Evolutionary conservation across 2,113 vertebrate species (phyloP).

Genomic region (Todiramphus saurophagus): DNA sequence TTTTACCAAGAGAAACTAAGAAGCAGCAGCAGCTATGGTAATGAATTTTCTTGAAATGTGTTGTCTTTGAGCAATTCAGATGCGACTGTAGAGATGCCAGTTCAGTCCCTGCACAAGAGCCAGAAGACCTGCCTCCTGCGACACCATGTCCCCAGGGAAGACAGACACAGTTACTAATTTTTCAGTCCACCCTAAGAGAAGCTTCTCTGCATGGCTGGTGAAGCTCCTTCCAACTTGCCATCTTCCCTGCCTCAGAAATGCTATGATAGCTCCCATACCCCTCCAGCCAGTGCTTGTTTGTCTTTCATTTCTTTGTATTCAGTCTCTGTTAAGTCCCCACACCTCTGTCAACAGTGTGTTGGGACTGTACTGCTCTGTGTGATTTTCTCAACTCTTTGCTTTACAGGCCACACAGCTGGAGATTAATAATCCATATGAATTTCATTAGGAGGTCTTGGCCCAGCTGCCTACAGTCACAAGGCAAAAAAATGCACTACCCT

Average conservation of each 20-base stretch:
- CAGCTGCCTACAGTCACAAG: background rate
- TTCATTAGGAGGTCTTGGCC: background rate
- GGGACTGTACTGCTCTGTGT: background rate
- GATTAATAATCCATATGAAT: background rate
- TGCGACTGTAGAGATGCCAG: background rate
- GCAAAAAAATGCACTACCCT: background rate
- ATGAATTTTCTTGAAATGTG: background rate
- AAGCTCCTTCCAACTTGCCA: background rate
- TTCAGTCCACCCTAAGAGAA: background rate
- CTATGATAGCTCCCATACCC: background rate
- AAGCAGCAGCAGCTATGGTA: background rate
- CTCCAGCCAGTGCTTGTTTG: background rate
- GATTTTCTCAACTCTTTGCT: background rate
- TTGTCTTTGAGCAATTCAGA: rapidly evolving
- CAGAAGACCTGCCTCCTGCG: background rate
- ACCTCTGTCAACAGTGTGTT: background rate
- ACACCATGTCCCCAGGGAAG: background rate
- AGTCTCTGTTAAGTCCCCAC: background rate
- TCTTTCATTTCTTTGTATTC: background rate
- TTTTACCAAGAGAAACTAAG: background rate
- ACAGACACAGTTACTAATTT: background rate
- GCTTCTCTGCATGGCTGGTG: background rate
- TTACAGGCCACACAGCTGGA: background rate
- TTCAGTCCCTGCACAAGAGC: background rate
- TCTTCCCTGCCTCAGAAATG: background rate